Percentiles rank a stretch among this genome's conserved stretches.
phyloP scores from a whole-genome alignment of 2,797 vertebrate species.

The Megalops cyprinoides region DNA sequence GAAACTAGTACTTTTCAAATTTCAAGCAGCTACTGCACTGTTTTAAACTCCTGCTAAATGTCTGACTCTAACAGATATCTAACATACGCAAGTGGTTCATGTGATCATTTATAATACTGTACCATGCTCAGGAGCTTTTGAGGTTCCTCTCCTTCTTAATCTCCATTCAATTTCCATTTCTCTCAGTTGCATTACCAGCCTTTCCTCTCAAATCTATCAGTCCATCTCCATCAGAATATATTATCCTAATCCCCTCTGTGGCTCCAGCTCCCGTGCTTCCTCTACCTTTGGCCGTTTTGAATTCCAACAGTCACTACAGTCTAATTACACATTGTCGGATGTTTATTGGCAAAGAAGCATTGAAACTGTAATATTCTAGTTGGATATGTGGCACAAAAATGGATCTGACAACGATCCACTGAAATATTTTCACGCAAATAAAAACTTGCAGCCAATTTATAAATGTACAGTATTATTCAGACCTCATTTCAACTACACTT shows the following conservation, averaged over 20 bases:
- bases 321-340: conserved; percentile 29
- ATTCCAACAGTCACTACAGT: conserved; percentile 30
- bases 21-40: background rate
- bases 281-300: conserved; percentile 23
- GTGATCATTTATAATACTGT: background rate
- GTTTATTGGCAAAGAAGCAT: background rate
- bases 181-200: conserved; percentile 21
- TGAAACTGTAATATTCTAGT: background rate
- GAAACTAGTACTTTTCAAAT: background rate
- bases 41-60: background rate
- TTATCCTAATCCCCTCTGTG: conserved; percentile 19
- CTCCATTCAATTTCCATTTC: background rate
- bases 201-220: conserved; percentile 19
- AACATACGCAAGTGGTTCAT: background rate
- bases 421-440: conserved; percentile 8
- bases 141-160: conserved; percentile 6
- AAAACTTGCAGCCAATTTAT: no score
- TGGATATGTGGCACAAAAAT: background rate
- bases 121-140: background rate
- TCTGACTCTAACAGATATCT: background rate
- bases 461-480: background rate
- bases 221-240: conserved; percentile 31
- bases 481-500: no score
- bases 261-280: background rate
- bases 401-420: background rate